A percentile compares a stretch with the other conserved stretches of the same genome.
Conservation (phyloP, 2,113 vertebrate species). For the Paraplagusia blochii region DNA sequence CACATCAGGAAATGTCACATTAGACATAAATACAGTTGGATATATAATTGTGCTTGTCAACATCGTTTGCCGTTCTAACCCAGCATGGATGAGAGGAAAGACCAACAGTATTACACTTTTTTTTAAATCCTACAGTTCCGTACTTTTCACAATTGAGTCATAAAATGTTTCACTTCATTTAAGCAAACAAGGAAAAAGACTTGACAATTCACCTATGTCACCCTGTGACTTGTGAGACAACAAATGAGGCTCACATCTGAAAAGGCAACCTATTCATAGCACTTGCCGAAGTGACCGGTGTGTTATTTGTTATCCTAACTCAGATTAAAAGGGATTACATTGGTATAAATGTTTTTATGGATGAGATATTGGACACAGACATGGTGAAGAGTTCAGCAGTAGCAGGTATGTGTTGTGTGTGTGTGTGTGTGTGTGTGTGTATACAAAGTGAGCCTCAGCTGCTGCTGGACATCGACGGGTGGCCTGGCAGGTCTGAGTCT, state of each 20-base stretch:
- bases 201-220: no score
- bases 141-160: no score
- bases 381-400: background rate
- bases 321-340: background rate
- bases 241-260: background rate
- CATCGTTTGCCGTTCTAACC: no score
- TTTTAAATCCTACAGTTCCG: no score
- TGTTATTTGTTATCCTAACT: background rate
- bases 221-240: no score
- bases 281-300: background rate
- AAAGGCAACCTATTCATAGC: background rate
- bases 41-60: no score
- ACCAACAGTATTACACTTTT: no score
- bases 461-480: conserved; percentile 64
- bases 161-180: no score
- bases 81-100: no score
- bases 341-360: conserved; percentile 1
- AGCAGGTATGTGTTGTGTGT: conserved; percentile 50
- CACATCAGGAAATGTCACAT: no score
- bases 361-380: conserved; percentile 1
- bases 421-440: conserved; percentile 21
- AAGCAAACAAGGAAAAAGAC: no score
- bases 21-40: no score
- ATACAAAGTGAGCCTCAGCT: conserved; percentile 66
- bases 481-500: conserved; percentile 34